phyloP scores from a whole-genome alignment of 2,888 invertebrate species.

The Elysia crispata region DNA sequence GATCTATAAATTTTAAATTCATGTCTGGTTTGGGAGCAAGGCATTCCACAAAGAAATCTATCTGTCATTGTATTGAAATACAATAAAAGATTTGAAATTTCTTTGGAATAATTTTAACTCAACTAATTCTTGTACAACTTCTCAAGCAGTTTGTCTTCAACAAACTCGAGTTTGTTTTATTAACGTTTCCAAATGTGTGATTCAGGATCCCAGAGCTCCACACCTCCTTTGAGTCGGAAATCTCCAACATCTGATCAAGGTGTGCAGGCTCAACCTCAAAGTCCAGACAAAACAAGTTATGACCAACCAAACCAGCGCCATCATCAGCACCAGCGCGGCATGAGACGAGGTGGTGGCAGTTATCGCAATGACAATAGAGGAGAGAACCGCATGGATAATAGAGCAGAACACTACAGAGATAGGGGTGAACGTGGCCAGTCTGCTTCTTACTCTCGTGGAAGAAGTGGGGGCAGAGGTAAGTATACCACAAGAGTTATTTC shows the following conservation, averaged over 20 bases:
- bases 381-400: background rate
- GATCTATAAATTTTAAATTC: no score
- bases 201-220: conserved; percentile 65
- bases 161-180: no score
- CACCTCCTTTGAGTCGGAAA: conserved; percentile 72
- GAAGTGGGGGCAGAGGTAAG: conserved; percentile 59
- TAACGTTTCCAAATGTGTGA: background rate
- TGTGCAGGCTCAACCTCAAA: conserved; percentile 81
- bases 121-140: no score
- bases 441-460: conserved; percentile 60
- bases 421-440: conserved; percentile 49
- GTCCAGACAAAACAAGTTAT: conserved; percentile 44
- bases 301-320: conserved; percentile 22
- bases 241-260: conserved; percentile 87
- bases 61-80: no score
- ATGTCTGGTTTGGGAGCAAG: no score
- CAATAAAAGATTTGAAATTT: no score
- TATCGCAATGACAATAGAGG: background rate
- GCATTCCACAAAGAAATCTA: no score
- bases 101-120: no score
- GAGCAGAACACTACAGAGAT: conserved; percentile 19
- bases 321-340: conserved; percentile 36
- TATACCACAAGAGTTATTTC: no score
- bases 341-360: background rate
- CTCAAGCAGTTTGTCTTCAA: no score